Percentiles rank a stretch among this genome's conserved stretches.
These are phyloP conservation scores for Geotrupes spiniger DNA, from an alignment of 2,888 invertebrate species.

Conservation along the genomic window DNA sequence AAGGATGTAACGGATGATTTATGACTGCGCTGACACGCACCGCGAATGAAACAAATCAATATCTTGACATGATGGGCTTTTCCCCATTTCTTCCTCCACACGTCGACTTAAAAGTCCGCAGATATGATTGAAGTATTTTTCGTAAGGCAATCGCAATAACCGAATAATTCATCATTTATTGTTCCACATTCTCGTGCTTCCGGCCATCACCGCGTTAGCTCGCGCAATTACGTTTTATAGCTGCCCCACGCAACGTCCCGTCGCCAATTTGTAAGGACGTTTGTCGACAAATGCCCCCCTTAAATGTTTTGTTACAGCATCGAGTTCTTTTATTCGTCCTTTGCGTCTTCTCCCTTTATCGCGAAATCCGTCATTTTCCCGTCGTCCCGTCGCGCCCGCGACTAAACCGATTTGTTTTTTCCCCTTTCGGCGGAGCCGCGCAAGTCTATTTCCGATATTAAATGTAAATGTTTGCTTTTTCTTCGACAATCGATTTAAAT, in stretches of 20 bases:
- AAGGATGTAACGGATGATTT: no score
- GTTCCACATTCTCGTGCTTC: no score
- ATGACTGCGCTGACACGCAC: no score
- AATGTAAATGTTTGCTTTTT: constrained; percentile 7
- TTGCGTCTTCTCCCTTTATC: not conserved
- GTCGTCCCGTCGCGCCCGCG: not conserved
- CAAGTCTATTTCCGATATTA: constrained; percentile 3
- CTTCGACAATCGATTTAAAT: no score
- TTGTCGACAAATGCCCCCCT: constrained; percentile 4
- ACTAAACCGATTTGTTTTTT: not conserved
- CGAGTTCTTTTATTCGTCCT: constrained; percentile 5
- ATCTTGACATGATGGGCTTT: no score
- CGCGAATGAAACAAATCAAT: no score
- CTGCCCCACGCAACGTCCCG: not conserved
- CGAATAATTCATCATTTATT: no score
- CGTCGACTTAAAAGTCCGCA: no score
- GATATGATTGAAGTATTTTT: no score
- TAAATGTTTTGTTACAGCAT: constrained; percentile 4
- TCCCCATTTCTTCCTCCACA: no score
- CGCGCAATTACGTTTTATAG: not conserved
- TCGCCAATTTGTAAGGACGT: constrained; percentile 1
- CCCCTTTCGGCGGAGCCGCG: not conserved
- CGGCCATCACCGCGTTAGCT: no score
- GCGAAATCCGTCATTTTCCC: not conserved
- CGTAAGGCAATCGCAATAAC: no score